These are phyloP conservation scores for Callinectes sapidus DNA, from an alignment of 2,888 invertebrate genomes.

Conservation along the genomic window DNA sequence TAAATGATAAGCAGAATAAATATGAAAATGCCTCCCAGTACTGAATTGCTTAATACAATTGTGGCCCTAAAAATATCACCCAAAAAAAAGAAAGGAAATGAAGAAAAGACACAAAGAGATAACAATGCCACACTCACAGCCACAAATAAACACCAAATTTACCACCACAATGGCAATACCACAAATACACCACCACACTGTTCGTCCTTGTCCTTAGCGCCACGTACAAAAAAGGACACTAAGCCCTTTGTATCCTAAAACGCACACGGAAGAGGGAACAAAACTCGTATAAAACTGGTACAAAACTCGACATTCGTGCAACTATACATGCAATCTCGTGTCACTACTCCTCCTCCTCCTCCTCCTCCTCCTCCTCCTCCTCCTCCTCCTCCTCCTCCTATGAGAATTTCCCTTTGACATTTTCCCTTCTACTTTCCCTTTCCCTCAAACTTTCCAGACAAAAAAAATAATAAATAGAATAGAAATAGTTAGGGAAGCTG, in stretches of 20 bases:
- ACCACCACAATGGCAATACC: too few relatives aligned
- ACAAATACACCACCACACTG: too few relatives aligned
- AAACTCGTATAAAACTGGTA: not conserved
- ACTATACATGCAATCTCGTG: not conserved
- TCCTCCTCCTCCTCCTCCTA: not conserved
- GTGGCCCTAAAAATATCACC: too few relatives aligned
- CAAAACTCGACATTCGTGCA: not conserved
- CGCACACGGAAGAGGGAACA: not conserved
- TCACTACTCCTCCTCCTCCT: constrained; percentile 2
- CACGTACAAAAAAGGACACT: not conserved
- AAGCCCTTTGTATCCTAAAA: not conserved
- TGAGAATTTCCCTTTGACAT: not conserved
- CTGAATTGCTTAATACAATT: too few relatives aligned
- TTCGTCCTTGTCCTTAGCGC: not conserved
- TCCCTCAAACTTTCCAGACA: too few relatives aligned
- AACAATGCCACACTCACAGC: not conserved
- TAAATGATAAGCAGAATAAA: too few relatives aligned
- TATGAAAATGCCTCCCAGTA: too few relatives aligned
- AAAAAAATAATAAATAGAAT: too few relatives aligned
- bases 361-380: constrained; percentile 4
- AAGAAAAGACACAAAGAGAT: too few relatives aligned
- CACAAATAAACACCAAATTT: not conserved
- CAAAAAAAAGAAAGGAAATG: too few relatives aligned
- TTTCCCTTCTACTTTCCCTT: not conserved
- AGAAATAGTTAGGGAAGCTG: too few relatives aligned